phyloP scores from a whole-genome alignment of 2,797 vertebrate genomes.

The Onychomys leucogaster region DNA sequence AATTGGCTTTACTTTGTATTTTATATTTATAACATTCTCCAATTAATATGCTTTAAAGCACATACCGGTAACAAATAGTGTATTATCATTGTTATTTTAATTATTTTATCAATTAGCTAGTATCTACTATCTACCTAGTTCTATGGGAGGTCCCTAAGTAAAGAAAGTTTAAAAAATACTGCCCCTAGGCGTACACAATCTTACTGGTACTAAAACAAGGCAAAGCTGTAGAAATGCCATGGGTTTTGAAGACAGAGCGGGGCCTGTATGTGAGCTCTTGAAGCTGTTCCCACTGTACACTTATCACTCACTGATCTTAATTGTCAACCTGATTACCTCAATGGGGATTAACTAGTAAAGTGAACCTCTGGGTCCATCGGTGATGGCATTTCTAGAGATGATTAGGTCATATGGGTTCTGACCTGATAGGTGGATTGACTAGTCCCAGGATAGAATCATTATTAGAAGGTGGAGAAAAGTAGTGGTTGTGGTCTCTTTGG shows the following conservation, averaged over 20 bases:
- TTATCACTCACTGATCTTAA: background rate
- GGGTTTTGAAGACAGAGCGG: background rate
- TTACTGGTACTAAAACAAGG: background rate
- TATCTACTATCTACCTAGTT: background rate
- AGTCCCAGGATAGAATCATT: background rate
- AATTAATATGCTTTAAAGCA: slow-evolving; percentile 30
- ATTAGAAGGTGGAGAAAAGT: background rate
- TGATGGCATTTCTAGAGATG: background rate
- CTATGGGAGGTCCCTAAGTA: slow-evolving; percentile 24
- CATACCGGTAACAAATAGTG: background rate
- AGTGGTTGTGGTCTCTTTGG: background rate
- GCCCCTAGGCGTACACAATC: too few species aligned
- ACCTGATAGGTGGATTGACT: background rate
- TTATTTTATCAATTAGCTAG: slow-evolving; percentile 16
- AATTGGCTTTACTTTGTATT: background rate
- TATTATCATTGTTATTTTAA: background rate
- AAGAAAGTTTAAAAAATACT: background rate
- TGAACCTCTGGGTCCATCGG: too few species aligned
- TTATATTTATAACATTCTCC: background rate
- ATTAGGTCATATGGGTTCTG: background rate
- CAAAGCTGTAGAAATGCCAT: background rate
- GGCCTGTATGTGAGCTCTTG: background rate
- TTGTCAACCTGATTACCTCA: background rate
- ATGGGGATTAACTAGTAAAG: background rate
- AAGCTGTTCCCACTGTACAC: background rate